These are phyloP conservation scores for Zaprionus tsacasi DNA, from an alignment of 1,140 invertebrate species.

Conservation along the genomic window DNA sequence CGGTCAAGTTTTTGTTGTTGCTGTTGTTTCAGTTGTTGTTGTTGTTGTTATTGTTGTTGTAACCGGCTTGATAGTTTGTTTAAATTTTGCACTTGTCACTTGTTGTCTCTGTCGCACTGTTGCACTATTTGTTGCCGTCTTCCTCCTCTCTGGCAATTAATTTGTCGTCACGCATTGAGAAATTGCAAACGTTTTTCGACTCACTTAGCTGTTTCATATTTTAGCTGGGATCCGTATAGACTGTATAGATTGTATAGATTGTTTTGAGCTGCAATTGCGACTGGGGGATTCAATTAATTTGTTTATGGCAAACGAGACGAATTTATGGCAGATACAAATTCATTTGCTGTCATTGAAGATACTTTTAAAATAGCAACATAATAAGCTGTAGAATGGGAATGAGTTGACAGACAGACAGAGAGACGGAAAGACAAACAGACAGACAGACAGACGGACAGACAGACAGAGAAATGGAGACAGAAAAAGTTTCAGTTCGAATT, in stretches of 20 bases:
- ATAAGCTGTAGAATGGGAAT: constrained; percentile 27
- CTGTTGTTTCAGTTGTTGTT: constrained; percentile 36
- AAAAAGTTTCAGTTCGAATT: constrained; percentile 28
- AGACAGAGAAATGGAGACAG: neutral
- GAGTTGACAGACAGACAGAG: constrained; percentile 40
- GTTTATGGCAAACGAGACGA: constrained; percentile 13
- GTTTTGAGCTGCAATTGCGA: constrained; percentile 38
- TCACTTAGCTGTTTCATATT: constrained; percentile 46
- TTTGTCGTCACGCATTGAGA: constrained; percentile 67
- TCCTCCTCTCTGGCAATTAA: constrained; percentile 43
- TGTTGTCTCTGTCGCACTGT: constrained; percentile 34
- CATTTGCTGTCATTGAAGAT: constrained; percentile 58
- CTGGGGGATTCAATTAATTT: constrained; percentile 27
- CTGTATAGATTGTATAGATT: constrained; percentile 21
- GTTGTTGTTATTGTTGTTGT: constrained; percentile 14
- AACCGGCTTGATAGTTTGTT: constrained; percentile 65
- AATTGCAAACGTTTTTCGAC: constrained; percentile 59
- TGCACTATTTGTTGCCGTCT: constrained; percentile 5
- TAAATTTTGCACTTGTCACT: constrained; percentile 32
- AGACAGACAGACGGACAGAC: neutral
- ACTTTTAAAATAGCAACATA: constrained; percentile 18
- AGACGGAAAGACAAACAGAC: neutral
- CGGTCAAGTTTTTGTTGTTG: constrained; percentile 60
- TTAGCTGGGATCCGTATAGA: constrained; percentile 5
- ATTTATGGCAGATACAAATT: constrained; percentile 57